Evolutionary conservation across 2,113 vertebrate genomes (phyloP).

Genomic region (Tragelaphus buxtoni): DNA sequence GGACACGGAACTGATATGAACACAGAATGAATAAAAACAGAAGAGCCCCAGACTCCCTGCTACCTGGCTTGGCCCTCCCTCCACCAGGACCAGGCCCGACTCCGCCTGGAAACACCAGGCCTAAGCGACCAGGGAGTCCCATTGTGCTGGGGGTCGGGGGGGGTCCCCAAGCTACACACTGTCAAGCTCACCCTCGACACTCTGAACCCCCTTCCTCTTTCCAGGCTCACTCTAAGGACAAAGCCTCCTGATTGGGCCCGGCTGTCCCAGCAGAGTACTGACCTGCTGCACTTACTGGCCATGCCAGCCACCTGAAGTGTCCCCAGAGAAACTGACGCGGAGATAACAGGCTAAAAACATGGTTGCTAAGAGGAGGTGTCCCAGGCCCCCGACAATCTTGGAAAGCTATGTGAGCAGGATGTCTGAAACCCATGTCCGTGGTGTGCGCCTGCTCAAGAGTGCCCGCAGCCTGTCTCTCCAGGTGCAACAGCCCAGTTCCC

Average conservation of each 20-base stretch:
- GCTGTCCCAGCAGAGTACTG: background rate
- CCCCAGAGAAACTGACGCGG: background rate
- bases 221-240: background rate
- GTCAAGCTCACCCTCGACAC: background rate
- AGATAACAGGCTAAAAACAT: background rate
- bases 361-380: background rate
- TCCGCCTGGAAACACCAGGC: background rate
- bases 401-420: background rate
- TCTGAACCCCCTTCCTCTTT: background rate
- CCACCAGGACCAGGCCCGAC: background rate
- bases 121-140: background rate
- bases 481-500: background rate
- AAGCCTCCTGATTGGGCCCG: background rate
- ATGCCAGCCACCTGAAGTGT: accelerated
- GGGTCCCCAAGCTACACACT: background rate
- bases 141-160: accelerated
- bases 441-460: background rate
- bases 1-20: background rate
- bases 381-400: background rate
- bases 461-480: background rate
- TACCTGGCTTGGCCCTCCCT: background rate
- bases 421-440: background rate
- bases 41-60: background rate
- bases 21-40: background rate
- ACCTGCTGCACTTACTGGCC: background rate